phyloP scores from a whole-genome alignment of 2,888 invertebrate genomes.

The Melanophora roralis region DNA sequence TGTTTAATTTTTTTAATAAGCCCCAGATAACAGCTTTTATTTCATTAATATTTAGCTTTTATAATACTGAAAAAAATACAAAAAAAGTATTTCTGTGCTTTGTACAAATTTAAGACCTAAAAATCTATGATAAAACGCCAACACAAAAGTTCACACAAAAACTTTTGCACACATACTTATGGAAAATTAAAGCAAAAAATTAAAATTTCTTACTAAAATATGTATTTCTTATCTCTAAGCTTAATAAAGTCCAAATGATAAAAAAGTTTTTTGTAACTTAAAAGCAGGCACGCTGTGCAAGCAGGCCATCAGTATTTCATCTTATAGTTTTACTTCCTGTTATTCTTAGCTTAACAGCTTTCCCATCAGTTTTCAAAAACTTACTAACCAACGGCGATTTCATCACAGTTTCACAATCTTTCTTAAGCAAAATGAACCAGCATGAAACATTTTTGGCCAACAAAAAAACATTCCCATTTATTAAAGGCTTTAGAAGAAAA shows the following conservation, averaged over 20 bases:
- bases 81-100: constrained; percentile 19
- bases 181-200: neutral
- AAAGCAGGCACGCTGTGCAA: neutral
- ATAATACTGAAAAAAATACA: constrained; percentile 25
- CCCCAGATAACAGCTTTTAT: constrained; percentile 31
- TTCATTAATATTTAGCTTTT: constrained; percentile 31
- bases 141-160: constrained; percentile 25
- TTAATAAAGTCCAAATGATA: constrained; percentile 6
- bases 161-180: constrained; percentile 39
- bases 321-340: constrained; percentile 40
- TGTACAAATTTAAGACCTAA: constrained; percentile 37
- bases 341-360: neutral
- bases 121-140: constrained; percentile 30
- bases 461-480: no score
- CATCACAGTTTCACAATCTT: constrained; percentile 52
- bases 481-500: neutral
- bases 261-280: neutral
- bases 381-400: constrained; percentile 59
- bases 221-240: constrained; percentile 50
- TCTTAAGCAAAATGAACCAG: constrained; percentile 34
- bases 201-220: constrained; percentile 42
- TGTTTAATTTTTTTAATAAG: neutral
- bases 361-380: neutral
- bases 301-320: constrained; percentile 39
- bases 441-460: constrained; percentile 48